Evolutionary conservation across 2,888 invertebrate genomes (phyloP), one percentile per base, ranked within the genome.

Genomic region (Halocaridina rubra): DNA sequence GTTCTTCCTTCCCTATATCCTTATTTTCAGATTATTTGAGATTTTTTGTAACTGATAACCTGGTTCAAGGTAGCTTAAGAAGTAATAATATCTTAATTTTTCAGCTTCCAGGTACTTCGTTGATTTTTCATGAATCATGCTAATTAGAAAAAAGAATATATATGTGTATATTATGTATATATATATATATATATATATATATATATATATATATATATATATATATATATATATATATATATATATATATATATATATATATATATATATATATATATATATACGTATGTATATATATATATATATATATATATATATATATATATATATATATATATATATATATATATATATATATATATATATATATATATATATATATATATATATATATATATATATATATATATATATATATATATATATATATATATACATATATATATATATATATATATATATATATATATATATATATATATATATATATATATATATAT

Each of bases 301-400:
- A 61, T 27, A 78, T 67, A 78, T 64, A 67, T 78, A 78, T 78
- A 64, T 77, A 77, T 77, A 77, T 77, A 77, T 77, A 77, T 77
- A 77, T 77, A 77, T 78, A 78, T 78, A 78, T 78, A 78, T 78
- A 78, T 78, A 78, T 78, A 78, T 78, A 78, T 78, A 78, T 79
- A 79, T 79, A 69, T 79, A 33, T 67, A 79, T 78, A 78, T 64
- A 64, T 78, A 64, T 64, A 64, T 64, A 78, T 64, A 78, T 64
- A 64, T 64, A 78, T 78, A 30, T 64, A 78, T 78, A 64, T 64
- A 64, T 78, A 78, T 64, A 78, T 64, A 64, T 30, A 53, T 8
- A 19, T 7, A 53, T 19, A 53, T 19, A 53, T 2, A 53, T 19
- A 53, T 19, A 53, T 19, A 53, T 19, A 7, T 19, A 53, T 8